Evolutionary conservation across 2,888 invertebrate species (phyloP).

Genomic region (Orchesellides sinensis): DNA sequence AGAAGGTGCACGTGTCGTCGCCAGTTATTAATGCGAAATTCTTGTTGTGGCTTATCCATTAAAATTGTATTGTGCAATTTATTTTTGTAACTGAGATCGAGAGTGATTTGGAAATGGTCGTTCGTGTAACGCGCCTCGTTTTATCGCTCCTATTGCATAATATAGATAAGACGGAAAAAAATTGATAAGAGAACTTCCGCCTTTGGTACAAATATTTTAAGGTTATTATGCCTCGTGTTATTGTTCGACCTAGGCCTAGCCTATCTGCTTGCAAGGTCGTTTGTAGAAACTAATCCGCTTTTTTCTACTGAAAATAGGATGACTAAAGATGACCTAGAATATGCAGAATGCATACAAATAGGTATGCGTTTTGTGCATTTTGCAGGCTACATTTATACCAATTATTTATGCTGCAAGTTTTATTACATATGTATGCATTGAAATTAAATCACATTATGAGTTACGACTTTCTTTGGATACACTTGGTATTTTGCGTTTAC

Average conservation of each 20-base stretch:
- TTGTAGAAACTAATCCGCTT: background rate
- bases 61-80: too few species aligned
- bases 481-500: too few species aligned
- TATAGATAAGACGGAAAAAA: background rate
- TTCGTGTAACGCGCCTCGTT: too few species aligned
- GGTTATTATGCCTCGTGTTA: constrained; percentile 10
- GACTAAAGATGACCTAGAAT: background rate
- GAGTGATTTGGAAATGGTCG: too few species aligned
- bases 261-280: background rate
- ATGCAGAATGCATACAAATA: background rate
- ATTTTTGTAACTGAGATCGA: too few species aligned
- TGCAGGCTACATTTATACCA: too few species aligned
- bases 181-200: background rate
- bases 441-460: too few species aligned
- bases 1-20: constrained; percentile 39
- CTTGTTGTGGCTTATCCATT: background rate
- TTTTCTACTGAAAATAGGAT: background rate
- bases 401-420: too few species aligned
- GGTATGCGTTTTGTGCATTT: too few species aligned
- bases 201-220: background rate
- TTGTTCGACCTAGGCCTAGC: background rate
- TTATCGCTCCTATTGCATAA: background rate
- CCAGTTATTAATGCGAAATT: background rate
- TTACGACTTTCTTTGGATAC: too few species aligned
- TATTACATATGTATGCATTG: too few species aligned